These are phyloP conservation scores for Crocuta crocuta DNA, from an alignment of 2,113 vertebrate species.

Conservation along the genomic window DNA sequence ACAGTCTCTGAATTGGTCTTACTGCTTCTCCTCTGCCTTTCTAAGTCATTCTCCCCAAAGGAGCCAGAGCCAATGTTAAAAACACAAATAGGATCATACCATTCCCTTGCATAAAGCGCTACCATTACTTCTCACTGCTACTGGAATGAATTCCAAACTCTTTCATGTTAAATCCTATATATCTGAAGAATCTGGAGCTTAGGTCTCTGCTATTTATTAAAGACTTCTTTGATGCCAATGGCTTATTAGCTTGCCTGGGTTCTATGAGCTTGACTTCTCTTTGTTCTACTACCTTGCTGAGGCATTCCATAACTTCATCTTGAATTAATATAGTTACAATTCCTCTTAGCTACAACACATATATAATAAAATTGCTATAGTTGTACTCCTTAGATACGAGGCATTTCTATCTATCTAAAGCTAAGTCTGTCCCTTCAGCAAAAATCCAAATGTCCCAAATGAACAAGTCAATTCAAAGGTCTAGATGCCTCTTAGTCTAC, in stretches of 20 bases:
- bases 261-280: constrained; percentile 30
- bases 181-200: constrained; percentile 2
- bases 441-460: not conserved
- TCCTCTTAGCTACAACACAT: not conserved
- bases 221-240: not conserved
- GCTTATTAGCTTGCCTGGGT: not conserved
- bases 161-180: not conserved
- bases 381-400: not conserved
- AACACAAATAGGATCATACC: not conserved
- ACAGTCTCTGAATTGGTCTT: not conserved
- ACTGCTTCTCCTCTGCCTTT: not conserved
- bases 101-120: not conserved
- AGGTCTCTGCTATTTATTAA: not conserved
- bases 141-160: constrained; percentile 4
- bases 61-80: not conserved
- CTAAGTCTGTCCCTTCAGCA: not conserved
- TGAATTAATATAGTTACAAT: constrained; percentile 19
- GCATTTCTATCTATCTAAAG: not conserved
- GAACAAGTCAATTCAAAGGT: not conserved
- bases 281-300: not conserved
- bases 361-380: not conserved
- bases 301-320: not conserved
- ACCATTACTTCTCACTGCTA: not conserved
- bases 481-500: not conserved
- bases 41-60: not conserved